These are phyloP conservation scores for Tipula unca DNA, from an alignment of 2,888 invertebrate genomes.

Conservation along the genomic window DNA sequence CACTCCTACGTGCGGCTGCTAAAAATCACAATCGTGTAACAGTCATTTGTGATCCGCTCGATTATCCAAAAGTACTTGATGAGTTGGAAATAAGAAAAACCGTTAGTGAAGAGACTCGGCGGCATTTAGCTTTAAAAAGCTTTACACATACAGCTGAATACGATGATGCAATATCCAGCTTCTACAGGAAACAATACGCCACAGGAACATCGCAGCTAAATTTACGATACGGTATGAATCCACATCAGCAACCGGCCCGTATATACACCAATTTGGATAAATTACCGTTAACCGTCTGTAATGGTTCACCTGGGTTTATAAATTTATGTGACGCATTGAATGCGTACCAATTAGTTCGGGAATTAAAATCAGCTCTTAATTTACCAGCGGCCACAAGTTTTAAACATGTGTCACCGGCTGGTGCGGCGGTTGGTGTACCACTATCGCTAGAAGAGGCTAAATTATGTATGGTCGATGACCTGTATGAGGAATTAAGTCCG, in stretches of 20 bases:
- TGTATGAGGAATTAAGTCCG: conserved; percentile 63
- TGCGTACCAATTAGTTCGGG: conserved; percentile 92
- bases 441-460: conserved; percentile 69
- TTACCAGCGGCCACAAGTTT: conserved; percentile 93
- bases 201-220: conserved; percentile 68
- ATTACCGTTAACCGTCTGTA: conserved; percentile 79
- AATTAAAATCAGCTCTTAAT: conserved; percentile 67
- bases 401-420: conserved; percentile 97
- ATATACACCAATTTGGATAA: conserved; percentile 70
- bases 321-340: conserved; percentile 96
- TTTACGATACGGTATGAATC: conserved; percentile 93
- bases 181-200: conserved; percentile 86
- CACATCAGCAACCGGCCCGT: conserved; percentile 95
- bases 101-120: conserved; percentile 55
- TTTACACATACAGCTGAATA: conserved; percentile 95
- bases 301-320: conserved; percentile 94
- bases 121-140: conserved; percentile 79
- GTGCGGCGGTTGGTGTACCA: conserved; percentile 85
- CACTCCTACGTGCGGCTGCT: conserved; percentile 88
- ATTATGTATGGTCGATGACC: conserved; percentile 88
- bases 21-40: conserved; percentile 95
- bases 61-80: conserved; percentile 67
- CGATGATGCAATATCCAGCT: conserved; percentile 89
- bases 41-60: conserved; percentile 82
- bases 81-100: conserved; percentile 65